These are phyloP conservation scores for Heliconius congener DNA, from an alignment of 1,140 invertebrate genomes.

Conservation along the genomic window DNA sequence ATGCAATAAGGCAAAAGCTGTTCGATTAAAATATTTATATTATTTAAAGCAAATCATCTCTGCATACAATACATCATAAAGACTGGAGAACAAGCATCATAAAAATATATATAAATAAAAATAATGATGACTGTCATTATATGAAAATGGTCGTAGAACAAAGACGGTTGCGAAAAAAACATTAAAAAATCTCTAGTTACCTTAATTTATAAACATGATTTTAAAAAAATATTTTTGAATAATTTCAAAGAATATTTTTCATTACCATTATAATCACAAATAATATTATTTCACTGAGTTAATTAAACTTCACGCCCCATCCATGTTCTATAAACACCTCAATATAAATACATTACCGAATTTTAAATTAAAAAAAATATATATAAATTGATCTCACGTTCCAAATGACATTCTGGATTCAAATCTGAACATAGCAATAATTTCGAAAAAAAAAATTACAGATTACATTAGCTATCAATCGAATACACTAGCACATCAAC, in stretches of 20 bases:
- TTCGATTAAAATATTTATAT: background rate
- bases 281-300: background rate
- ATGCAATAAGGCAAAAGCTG: background rate
- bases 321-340: background rate
- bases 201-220: background rate
- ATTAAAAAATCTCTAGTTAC: background rate
- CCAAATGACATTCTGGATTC: conserved; percentile 47
- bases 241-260: background rate
- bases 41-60: background rate
- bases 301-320: background rate
- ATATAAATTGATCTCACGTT: conserved; percentile 48
- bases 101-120: background rate
- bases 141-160: background rate
- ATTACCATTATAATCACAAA: too few species aligned
- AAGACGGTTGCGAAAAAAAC: background rate
- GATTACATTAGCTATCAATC: conserved; percentile 37
- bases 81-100: background rate
- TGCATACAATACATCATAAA: background rate
- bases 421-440: background rate
- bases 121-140: background rate
- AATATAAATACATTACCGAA: conserved; percentile 41
- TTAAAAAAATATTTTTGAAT: background rate
- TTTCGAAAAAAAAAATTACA: conserved; percentile 33
- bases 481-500: conserved; percentile 19
- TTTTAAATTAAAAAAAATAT: conserved; percentile 48